Base-by-base conservation (phyloP, 64 coral and sea anemone genomes). In the Pachyseris speciosa region DNA sequence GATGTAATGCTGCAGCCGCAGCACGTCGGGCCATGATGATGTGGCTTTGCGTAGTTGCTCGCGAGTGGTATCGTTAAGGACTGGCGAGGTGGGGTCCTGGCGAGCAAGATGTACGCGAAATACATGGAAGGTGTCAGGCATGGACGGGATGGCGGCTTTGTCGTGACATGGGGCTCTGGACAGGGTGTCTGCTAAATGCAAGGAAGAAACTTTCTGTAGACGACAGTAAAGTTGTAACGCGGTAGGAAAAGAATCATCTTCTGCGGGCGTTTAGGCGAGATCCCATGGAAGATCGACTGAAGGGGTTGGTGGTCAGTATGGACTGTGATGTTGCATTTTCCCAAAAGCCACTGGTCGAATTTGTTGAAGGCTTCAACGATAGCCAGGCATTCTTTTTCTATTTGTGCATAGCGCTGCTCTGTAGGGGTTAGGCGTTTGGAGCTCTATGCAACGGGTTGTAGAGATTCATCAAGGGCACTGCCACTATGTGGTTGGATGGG, bases 141-240 rank as follows among this genome's bases (percentile, higher is more conserved):
- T 8, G 39, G 57, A 49, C 4, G 83, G 63, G 27, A 1, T 69
- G 45, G 55, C 17, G 33, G 66, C 17, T 19, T 38, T 2, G 29
- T 88, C 69, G 17, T 63, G 51, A n/a, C n/a, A n/a, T n/a, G n/a
- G n/a, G n/a, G n/a, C n/a, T n/a, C n/a, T n/a, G n/a, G n/a, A n/a
- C n/a, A 86, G 84, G 31, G 84, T 86, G 40, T 86, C 84, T 10
- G 66, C 84, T 15, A 86, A n/a, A 28, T 85, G 53, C 13, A 85
- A 45, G 16, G 61, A 76, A 19, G 70, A 88, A 44, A 51, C 86
- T 76, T 20, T 39, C 61, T 73, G 69, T 87, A 73, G 0, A 40
- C 20, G 0, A 74, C 85, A 12, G 39, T 33, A 29, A 78, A 78
- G 15, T 78, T 45, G 44, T 78, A 52, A 19, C 28, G 74, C 74